Evolutionary conservation across 2,113 vertebrate species (phyloP).

Genomic region (Uria lomvia): DNA sequence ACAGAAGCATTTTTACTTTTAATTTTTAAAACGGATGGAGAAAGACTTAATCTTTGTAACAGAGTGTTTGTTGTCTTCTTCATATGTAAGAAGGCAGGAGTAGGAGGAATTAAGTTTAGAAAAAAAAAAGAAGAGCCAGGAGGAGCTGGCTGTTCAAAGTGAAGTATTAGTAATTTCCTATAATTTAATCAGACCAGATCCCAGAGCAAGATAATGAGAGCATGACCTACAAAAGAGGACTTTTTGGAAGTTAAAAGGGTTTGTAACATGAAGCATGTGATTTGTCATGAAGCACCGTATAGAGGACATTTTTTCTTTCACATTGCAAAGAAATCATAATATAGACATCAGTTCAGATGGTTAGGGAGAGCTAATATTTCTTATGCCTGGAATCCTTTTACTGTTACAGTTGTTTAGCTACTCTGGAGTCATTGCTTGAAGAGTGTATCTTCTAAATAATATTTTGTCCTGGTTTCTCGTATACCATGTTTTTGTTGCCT

Average conservation of each 20-base stretch:
- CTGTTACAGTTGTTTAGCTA: background rate
- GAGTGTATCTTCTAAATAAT: background rate
- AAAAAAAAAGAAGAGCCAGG: slow-evolving; percentile 42
- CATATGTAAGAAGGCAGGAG: slow-evolving; percentile 14
- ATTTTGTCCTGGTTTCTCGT: background rate
- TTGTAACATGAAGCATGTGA: slow-evolving; percentile 58
- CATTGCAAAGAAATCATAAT: background rate
- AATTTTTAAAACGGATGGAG: background rate
- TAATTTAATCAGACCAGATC: slow-evolving; percentile 78
- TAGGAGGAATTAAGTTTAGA: slow-evolving; percentile 49
- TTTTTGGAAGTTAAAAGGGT: slow-evolving; percentile 65
- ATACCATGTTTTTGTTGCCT: background rate
- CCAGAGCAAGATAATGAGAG: slow-evolving; percentile 75
- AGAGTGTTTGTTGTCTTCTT: background rate
- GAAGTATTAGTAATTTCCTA: slow-evolving; percentile 75
- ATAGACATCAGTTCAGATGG: background rate
- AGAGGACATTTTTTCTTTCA: background rate
- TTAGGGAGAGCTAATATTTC: background rate
- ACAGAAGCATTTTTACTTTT: background rate
- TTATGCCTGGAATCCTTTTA: background rate
- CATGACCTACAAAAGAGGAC: slow-evolving; percentile 73
- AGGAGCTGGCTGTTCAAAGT: slow-evolving; percentile 61
- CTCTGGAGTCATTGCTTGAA: background rate
- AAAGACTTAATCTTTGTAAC: slow-evolving; percentile 17
- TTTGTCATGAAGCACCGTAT: slow-evolving; percentile 34